phyloP scores from a whole-genome alignment of 2,888 invertebrate genomes.

The Pristionchus maxplancki region DNA sequence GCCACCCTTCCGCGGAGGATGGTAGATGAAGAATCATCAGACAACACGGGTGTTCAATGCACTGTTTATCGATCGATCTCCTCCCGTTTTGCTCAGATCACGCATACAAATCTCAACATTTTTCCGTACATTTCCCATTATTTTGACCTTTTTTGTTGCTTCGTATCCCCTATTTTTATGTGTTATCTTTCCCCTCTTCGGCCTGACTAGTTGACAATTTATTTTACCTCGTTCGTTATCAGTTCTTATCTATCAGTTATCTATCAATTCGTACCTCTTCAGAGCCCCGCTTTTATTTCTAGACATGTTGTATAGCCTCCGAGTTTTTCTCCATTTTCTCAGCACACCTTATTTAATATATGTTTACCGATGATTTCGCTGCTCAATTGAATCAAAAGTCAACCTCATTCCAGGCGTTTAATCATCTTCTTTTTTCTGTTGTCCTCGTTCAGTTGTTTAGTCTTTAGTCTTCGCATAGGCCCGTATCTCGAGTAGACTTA shows the following conservation, averaged over 20 bases:
- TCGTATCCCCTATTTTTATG: not conserved
- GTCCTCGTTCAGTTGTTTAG: not conserved
- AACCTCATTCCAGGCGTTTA: not conserved
- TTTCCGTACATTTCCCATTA: not conserved
- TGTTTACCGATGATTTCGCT: not conserved
- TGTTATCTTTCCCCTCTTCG: too few species aligned
- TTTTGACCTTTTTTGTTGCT: not conserved
- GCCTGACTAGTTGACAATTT: too few species aligned
- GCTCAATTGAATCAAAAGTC: not conserved
- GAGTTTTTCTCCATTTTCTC: not conserved
- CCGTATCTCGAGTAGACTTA: not conserved
- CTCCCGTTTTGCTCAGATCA: not conserved
- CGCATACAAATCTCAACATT: too few species aligned
- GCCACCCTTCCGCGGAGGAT: conserved; percentile 15
- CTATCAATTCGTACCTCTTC: not conserved
- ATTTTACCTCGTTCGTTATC: too few species aligned
- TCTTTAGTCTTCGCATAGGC: not conserved
- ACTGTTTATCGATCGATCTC: conserved; percentile 3
- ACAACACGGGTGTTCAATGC: not conserved
- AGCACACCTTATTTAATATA: too few species aligned
- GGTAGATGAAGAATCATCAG: not conserved
- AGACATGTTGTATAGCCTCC: not conserved
- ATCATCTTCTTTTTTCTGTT: not conserved
- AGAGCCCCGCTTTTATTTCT: not conserved
- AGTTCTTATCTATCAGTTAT: too few species aligned